Evolutionary conservation across 2,113 vertebrate genomes (phyloP).

Genomic region (Sylvilagus bachmani): DNA sequence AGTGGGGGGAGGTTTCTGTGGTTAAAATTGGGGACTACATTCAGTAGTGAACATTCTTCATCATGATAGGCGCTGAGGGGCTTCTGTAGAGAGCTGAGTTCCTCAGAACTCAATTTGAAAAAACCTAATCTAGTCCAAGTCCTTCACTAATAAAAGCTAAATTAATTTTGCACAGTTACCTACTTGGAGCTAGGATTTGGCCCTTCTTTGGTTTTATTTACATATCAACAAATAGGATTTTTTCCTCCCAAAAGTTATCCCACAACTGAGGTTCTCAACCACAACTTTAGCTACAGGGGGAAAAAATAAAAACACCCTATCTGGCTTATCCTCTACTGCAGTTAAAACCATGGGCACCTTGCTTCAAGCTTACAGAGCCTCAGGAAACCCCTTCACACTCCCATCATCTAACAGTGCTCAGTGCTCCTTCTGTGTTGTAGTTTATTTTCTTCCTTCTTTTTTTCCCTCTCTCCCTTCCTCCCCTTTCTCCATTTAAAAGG

Average conservation of each 20-base stretch:
- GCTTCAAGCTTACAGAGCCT: constrained; percentile 12
- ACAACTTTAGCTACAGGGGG: not conserved
- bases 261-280: not conserved
- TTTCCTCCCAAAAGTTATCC: not conserved
- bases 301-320: too few species aligned
- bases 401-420: not conserved
- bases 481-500: constrained; percentile 12
- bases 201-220: constrained; percentile 43
- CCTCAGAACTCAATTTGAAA: constrained; percentile 51
- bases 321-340: not conserved
- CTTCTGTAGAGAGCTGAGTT: constrained; percentile 36
- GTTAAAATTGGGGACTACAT: not conserved
- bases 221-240: not conserved
- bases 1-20: not conserved
- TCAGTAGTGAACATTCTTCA: not conserved
- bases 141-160: constrained; percentile 44
- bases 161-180: not conserved
- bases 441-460: not conserved
- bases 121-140: not conserved
- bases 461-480: not conserved
- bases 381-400: not conserved
- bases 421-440: not conserved
- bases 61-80: not conserved
- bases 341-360: not conserved
- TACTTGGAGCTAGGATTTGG: not conserved